phyloP scores from a whole-genome alignment of 1,140 invertebrate species.

The Anastrepha obliqua region DNA sequence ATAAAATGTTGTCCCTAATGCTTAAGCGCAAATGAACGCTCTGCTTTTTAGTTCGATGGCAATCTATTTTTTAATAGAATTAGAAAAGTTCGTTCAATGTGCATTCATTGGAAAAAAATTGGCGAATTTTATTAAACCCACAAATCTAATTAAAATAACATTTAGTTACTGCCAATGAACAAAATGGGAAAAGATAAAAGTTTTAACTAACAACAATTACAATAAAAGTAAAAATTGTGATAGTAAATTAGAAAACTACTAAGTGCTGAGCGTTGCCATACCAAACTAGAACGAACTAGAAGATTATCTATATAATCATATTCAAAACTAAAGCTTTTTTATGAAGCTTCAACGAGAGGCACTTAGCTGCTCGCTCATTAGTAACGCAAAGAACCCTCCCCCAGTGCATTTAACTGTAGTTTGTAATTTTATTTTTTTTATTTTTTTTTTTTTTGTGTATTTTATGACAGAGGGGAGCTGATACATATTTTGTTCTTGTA shows the following conservation, averaged over 20 bases:
- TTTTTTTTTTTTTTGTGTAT: neutral
- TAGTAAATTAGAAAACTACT: neutral
- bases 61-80: no score
- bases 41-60: no score
- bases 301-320: neutral
- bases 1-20: no score
- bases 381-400: neutral
- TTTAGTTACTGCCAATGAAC: no score
- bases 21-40: no score
- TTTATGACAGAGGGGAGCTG: constrained; percentile 11
- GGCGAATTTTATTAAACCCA: no score
- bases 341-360: neutral
- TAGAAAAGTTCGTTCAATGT: no score
- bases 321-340: neutral
- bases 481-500: neutral
- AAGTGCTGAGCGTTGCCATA: neutral
- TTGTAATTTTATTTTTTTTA: neutral
- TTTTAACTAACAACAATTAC: neutral
- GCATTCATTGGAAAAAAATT: no score
- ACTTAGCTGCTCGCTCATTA: constrained; percentile 26
- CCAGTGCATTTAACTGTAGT: neutral
- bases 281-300: neutral
- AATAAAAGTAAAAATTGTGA: neutral
- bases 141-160: no score
- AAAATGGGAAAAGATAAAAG: no score